Conservation (phyloP, 2,888 invertebrate species). For the Noctuana brunneofusca region DNA sequence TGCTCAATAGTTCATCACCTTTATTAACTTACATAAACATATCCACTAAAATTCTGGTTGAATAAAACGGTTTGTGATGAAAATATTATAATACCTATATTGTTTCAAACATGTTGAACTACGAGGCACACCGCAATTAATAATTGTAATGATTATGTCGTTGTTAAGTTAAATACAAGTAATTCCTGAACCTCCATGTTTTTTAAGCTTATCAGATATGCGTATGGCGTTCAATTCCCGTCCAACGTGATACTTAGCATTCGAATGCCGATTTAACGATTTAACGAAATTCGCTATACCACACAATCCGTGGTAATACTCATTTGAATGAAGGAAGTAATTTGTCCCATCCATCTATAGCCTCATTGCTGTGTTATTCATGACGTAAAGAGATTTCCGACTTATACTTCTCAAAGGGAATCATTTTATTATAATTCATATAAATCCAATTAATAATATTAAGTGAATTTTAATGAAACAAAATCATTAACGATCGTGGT, state of each 20-base stretch:
- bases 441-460: neutral
- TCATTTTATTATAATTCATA: neutral
- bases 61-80: too few relatives aligned
- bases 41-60: too few relatives aligned
- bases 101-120: too few relatives aligned
- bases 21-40: too few relatives aligned
- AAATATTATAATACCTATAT: too few relatives aligned
- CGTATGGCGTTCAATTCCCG: conserved; percentile 1
- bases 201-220: neutral
- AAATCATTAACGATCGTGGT: too few relatives aligned
- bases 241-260: conserved; percentile 16
- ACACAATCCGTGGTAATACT: conserved; percentile 13
- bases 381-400: neutral
- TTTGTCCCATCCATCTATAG: conserved; percentile 6
- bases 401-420: neutral
- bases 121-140: too few relatives aligned
- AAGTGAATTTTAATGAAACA: too few relatives aligned
- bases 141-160: too few relatives aligned
- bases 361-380: conserved; percentile 11
- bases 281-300: conserved; percentile 4
- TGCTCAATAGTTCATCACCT: too few relatives aligned
- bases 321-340: conserved; percentile 20
- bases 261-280: conserved; percentile 12
- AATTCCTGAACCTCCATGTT: too few relatives aligned
- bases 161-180: too few relatives aligned